These are phyloP conservation scores for Glossophaga mutica DNA, from an alignment of 2,797 vertebrate genomes.

Conservation along the genomic window DNA sequence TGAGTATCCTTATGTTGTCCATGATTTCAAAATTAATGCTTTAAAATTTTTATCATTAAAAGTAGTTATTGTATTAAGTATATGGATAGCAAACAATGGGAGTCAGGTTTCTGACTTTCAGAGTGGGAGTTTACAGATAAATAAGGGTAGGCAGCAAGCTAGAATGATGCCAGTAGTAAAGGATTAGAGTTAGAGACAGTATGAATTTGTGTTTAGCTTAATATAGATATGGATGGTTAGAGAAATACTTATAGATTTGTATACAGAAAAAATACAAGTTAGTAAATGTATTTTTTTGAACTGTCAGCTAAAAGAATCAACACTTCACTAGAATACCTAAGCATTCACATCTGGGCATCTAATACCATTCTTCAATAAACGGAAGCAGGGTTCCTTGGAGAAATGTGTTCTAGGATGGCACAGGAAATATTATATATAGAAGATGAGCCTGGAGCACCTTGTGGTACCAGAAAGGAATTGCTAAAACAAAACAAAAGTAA, in stretches of 20 bases:
- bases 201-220: too few species aligned
- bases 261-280: background rate
- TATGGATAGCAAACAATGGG: background rate
- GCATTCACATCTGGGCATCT: background rate
- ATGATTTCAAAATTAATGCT: background rate
- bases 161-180: background rate
- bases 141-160: background rate
- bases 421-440: background rate
- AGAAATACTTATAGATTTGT: background rate
- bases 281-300: background rate
- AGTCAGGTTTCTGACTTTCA: background rate
- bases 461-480: too few species aligned
- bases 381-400: background rate
- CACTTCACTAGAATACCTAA: background rate
- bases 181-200: background rate
- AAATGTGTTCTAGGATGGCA: background rate
- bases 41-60: background rate
- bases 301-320: background rate
- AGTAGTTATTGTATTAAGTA: background rate
- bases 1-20: background rate
- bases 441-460: too few species aligned
- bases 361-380: background rate
- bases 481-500: too few species aligned
- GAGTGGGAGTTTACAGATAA: background rate
- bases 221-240: background rate